Conservation (phyloP, 1,140 invertebrate genomes). For the Camponotus floridanus region DNA sequence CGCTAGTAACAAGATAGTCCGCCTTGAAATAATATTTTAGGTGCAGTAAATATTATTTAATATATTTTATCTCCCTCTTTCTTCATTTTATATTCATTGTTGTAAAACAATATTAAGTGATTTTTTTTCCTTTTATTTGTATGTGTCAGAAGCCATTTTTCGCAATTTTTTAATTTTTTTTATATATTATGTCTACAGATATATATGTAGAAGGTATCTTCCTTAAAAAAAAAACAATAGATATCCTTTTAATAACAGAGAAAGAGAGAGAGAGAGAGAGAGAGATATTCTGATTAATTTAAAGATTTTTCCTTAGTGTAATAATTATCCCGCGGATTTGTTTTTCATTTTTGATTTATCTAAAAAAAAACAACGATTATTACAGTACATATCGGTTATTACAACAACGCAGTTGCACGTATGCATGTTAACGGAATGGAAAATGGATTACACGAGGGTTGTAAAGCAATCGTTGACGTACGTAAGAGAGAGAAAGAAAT, state of each 20-base stretch:
- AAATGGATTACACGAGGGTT: constrained; percentile 82
- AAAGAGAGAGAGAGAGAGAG: too few species aligned
- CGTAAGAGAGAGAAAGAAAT: constrained; percentile 13
- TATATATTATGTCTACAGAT: too few species aligned
- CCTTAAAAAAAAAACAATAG: too few species aligned
- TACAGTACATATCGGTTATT: constrained; percentile 28
- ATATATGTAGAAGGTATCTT: too few species aligned
- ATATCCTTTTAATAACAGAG: too few species aligned
- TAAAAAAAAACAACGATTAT: constrained; percentile 35
- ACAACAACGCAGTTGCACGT: constrained; percentile 34
- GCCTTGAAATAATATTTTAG: constrained; percentile 4
- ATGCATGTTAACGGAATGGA: constrained; percentile 69
- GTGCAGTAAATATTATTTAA: background rate
- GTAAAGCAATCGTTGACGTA: constrained; percentile 66
- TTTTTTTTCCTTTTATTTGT: background rate
- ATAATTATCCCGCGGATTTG: background rate
- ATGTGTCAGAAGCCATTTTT: too few species aligned
- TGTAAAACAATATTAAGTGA: background rate
- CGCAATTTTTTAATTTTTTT: background rate
- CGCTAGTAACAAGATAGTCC: background rate
- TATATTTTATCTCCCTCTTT: background rate
- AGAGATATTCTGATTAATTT: too few species aligned
- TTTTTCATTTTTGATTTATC: constrained; percentile 9
- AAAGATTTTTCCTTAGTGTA: too few species aligned
- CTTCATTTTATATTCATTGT: background rate